These are phyloP conservation scores for Hypomecis atomaria DNA, from an alignment of 2,888 invertebrate species.

Conservation along the genomic window DNA sequence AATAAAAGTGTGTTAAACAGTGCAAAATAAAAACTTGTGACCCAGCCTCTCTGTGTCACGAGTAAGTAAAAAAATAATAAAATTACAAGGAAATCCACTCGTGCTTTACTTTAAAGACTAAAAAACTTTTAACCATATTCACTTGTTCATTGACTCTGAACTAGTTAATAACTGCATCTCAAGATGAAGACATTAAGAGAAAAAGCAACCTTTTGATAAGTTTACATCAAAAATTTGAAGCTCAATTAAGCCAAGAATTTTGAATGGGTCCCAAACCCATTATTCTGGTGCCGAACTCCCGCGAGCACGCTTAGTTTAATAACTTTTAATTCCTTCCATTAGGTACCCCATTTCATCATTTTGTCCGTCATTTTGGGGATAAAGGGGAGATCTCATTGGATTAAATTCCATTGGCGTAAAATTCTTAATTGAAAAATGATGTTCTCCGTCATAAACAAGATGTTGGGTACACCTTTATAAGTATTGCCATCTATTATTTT, in stretches of 20 bases:
- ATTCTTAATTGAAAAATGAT: conserved; percentile 36
- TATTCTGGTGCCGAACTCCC: conserved; percentile 36
- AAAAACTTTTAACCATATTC: neutral
- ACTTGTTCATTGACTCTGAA: neutral
- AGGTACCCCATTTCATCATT: conserved; percentile 42
- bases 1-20: no score
- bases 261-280: conserved; percentile 33
- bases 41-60: no score
- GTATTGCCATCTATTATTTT: conserved; percentile 8
- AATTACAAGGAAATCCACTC: no score
- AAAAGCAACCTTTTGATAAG: conserved; percentile 7
- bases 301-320: conserved; percentile 40
- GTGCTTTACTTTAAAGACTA: no score
- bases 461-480: conserved; percentile 17
- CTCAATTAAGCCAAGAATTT: conserved; percentile 37
- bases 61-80: no score
- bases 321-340: conserved; percentile 47
- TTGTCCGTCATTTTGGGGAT: conserved; percentile 34
- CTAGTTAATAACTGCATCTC: no score
- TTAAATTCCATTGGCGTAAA: conserved; percentile 27
- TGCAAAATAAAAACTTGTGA: no score
- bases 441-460: conserved; percentile 29
- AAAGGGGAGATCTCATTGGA: conserved; percentile 38
- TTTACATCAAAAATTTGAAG: conserved; percentile 22
- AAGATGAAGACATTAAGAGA: neutral